Percentiles rank a stretch among this genome's conserved stretches.
Conservation (phyloP, 1,140 invertebrate species). For the Heliconius himera region DNA sequence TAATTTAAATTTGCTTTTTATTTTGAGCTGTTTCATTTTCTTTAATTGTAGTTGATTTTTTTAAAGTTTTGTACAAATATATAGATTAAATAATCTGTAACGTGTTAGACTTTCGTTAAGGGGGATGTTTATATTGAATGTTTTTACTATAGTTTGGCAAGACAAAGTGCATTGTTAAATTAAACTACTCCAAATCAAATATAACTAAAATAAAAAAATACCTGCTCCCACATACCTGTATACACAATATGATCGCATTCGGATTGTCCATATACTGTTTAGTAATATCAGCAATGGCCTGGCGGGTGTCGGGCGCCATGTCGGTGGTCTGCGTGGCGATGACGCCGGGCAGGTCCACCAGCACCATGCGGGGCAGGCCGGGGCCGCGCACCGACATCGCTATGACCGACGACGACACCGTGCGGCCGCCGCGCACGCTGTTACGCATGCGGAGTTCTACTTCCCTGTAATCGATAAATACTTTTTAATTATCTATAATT, state of each 20-base stretch:
- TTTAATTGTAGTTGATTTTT: too few relatives aligned
- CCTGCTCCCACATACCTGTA: constrained; percentile 82
- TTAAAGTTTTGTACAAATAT: too few relatives aligned
- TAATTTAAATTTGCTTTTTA: too few relatives aligned
- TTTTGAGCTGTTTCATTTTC: too few relatives aligned
- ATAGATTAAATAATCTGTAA: too few relatives aligned
- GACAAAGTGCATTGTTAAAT: too few relatives aligned
- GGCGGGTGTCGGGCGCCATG: constrained; percentile 97
- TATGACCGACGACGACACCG: constrained; percentile 97
- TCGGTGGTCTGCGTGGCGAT: constrained; percentile 98
- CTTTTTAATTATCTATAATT: too few relatives aligned
- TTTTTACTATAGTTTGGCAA: too few relatives aligned
- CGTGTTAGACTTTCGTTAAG: too few relatives aligned
- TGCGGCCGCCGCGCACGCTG: constrained; percentile 94
- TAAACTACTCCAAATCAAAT: too few relatives aligned
- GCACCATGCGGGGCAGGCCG: constrained; percentile 97
- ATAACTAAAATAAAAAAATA: too few relatives aligned
- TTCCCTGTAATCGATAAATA: constrained; percentile 73
- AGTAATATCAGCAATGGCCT: constrained; percentile 95
- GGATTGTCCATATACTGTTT: constrained; percentile 98
- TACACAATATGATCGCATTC: constrained; percentile 99
- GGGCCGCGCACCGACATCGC: constrained; percentile 98
- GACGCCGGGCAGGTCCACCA: constrained; percentile 99
- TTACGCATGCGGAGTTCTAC: constrained; percentile 96
- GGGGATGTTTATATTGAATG: too few relatives aligned